Evolutionary conservation across 2,797 vertebrate species (phyloP).

Genomic region (Fistularia tabacaria): DNA sequence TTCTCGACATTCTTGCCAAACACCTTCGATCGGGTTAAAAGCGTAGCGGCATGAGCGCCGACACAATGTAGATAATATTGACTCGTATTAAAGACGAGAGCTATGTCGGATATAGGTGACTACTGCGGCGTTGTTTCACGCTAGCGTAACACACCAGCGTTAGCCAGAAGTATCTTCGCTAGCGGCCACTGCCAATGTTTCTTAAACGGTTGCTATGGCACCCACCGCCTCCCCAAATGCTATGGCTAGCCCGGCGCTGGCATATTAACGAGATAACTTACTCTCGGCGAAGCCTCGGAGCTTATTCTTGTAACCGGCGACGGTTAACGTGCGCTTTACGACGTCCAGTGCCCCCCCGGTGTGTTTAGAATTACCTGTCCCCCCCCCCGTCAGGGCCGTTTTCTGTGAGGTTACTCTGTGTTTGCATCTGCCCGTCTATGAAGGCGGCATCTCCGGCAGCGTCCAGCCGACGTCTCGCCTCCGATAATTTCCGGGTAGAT

Average conservation of each 20-base stretch:
- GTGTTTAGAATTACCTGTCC: conserved; percentile 40
- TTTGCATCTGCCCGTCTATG: conserved; percentile 72
- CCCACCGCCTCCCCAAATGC: conserved; percentile 69
- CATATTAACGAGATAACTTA: conserved; percentile 13
- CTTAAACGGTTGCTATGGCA: conserved; percentile 82
- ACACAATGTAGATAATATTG: not conserved
- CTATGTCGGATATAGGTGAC: conserved; percentile 1
- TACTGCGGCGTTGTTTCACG: conserved; percentile 23
- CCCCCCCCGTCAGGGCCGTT: conserved; percentile 36
- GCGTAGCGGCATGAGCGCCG: not conserved
- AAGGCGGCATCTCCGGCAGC: conserved; percentile 74
- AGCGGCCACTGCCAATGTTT: conserved; percentile 65
- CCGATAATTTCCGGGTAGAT: conserved; percentile 62
- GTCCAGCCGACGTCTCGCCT: conserved; percentile 44
- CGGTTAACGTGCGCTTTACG: not conserved
- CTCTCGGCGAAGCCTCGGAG: not conserved
- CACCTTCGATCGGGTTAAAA: conserved; percentile 4
- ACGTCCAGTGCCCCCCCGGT: not conserved
- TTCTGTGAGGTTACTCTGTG: conserved; percentile 50
- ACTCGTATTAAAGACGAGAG: conserved; percentile 5
- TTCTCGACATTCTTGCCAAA: conserved; percentile 10
- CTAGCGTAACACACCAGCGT: conserved; percentile 55
- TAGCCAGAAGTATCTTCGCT: conserved; percentile 38
- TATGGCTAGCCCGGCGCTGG: conserved; percentile 36
- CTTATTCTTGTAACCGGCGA: conserved; percentile 2